phyloP scores from a whole-genome alignment of 2,113 vertebrate species.

The Dicrurus megarhynchus region DNA sequence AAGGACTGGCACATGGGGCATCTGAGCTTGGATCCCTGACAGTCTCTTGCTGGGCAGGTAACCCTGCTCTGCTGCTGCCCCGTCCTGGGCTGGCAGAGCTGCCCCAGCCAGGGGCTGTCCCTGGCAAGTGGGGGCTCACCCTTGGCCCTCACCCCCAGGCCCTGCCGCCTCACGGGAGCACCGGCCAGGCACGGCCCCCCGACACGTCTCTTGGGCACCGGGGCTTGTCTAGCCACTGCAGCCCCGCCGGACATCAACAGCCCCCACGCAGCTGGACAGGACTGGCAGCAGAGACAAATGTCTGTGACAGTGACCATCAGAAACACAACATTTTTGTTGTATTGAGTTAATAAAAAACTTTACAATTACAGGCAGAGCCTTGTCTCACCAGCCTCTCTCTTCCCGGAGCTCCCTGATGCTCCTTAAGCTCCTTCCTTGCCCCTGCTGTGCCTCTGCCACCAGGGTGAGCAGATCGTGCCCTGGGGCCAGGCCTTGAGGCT shows the following conservation, averaged over 20 bases:
- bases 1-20: too few species aligned
- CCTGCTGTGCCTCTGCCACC: background rate
- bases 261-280: background rate
- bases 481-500: background rate
- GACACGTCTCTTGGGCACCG: too few species aligned
- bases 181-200: too few species aligned
- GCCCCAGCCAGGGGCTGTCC: too few species aligned
- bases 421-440: background rate
- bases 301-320: background rate
- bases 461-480: background rate
- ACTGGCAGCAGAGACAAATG: background rate
- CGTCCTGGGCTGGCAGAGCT: too few species aligned
- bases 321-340: fast-evolving
- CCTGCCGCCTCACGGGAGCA: too few species aligned
- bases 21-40: too few species aligned
- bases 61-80: too few species aligned
- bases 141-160: too few species aligned
- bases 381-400: background rate
- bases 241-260: background rate
- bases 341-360: background rate
- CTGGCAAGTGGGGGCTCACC: too few species aligned
- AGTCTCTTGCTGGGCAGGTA: too few species aligned
- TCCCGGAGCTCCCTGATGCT: too few species aligned
- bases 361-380: background rate
- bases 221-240: background rate